Evolutionary conservation across 2,888 invertebrate species (phyloP).

Genomic region (Himalopsyche tibetana): DNA sequence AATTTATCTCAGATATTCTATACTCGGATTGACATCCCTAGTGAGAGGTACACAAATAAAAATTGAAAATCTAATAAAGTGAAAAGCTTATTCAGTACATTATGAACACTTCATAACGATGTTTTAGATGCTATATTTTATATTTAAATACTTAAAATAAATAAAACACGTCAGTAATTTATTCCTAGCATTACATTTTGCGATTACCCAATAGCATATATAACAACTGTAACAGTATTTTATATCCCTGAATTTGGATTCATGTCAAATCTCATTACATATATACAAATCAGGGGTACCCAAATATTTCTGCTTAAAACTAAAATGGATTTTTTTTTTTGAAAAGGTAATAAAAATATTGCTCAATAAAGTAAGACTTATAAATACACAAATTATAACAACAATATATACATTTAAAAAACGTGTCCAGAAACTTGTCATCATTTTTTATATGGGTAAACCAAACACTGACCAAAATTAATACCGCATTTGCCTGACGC

Average conservation of each 20-base stretch:
- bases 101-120: constrained; percentile 30
- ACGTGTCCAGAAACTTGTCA: constrained; percentile 21
- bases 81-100: constrained; percentile 40
- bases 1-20: too few species aligned
- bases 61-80: constrained; percentile 4
- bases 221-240: constrained; percentile 36
- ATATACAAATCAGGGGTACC: constrained; percentile 33
- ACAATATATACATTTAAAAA: neutral
- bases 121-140: constrained; percentile 27
- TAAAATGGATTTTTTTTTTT: neutral
- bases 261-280: constrained; percentile 14
- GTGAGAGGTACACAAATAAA: neutral
- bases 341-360: neutral
- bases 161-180: constrained; percentile 36
- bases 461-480: too few species aligned
- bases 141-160: constrained; percentile 43
- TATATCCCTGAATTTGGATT: constrained; percentile 18
- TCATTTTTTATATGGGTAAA: neutral
- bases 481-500: too few species aligned
- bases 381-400: neutral
- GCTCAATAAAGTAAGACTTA: neutral
- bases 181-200: constrained; percentile 26
- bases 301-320: constrained; percentile 38
- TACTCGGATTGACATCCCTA: too few species aligned
- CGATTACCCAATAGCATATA: constrained; percentile 37